Percentiles rank a stretch among this genome's conserved stretches.
These are phyloP conservation scores for Helogale parvula DNA, from an alignment of 2,113 vertebrate species.

Conservation along the genomic window DNA sequence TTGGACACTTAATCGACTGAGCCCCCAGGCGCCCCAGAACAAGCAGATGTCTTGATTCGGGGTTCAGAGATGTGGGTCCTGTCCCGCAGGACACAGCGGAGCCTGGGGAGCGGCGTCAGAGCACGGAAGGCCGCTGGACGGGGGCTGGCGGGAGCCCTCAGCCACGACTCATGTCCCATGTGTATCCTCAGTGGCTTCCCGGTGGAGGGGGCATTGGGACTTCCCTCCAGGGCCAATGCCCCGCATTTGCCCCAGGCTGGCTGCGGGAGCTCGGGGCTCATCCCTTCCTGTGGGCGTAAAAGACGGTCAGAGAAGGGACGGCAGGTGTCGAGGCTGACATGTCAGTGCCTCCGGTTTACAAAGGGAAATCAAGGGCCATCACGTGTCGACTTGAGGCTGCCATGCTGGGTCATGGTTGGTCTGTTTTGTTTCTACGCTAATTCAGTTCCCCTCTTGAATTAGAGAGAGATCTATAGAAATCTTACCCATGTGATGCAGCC, in stretches of 20 bases:
- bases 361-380: rapidly evolving
- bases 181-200: neutral
- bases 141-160: neutral
- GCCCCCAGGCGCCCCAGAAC: too few species aligned
- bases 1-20: too few species aligned
- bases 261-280: rapidly evolving
- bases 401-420: too few species aligned
- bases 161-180: rapidly evolving
- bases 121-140: rapidly evolving
- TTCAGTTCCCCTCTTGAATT: neutral
- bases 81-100: neutral
- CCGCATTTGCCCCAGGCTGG: neutral
- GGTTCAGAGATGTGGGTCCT: neutral
- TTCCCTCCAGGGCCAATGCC: neutral
- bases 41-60: neutral
- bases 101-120: rapidly evolving
- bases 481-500: neutral
- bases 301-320: neutral
- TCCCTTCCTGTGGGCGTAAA: neutral
- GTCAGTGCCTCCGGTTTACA: rapidly evolving
- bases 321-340: neutral
- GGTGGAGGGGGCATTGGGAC: neutral
- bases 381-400: neutral
- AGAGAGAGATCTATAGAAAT: neutral
- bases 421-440: neutral